Conservation (phyloP, 2,888 invertebrate species). For the Chymomyza amoena region DNA sequence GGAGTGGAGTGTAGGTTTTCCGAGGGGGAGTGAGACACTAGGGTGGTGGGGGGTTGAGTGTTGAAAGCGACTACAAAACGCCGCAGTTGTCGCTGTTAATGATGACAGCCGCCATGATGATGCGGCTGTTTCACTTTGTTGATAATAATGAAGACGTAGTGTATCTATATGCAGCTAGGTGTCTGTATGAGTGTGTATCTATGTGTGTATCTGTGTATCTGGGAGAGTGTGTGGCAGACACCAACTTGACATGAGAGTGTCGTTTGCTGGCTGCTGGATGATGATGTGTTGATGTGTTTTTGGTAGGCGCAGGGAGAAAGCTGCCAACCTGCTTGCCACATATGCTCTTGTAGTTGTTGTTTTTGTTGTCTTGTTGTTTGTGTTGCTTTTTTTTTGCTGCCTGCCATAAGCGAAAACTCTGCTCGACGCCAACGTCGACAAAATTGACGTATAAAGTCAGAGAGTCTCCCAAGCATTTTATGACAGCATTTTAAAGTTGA, state of each 20-base stretch:
- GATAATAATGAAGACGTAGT: background rate
- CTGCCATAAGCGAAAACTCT: constrained; percentile 38
- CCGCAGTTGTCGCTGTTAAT: constrained; percentile 11
- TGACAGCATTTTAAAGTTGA: constrained; percentile 51
- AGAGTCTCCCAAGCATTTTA: constrained; percentile 47
- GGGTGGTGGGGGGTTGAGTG: background rate
- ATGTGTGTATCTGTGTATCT: constrained; percentile 17
- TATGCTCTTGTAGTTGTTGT: background rate
- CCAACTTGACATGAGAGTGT: constrained; percentile 60
- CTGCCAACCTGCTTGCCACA: constrained; percentile 14
- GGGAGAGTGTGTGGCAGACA: constrained; percentile 49
- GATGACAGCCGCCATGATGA: constrained; percentile 17
- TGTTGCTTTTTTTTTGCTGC: constrained; percentile 20
- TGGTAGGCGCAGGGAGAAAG: constrained; percentile 62
- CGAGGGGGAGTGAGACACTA: too few species aligned
- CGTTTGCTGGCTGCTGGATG: constrained; percentile 9
- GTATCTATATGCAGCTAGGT: background rate
- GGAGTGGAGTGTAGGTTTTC: too few species aligned
- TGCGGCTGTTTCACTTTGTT: constrained; percentile 16
- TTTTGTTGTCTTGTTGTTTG: background rate
- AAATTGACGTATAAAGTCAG: constrained; percentile 72
- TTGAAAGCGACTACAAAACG: background rate
- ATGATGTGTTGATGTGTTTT: constrained; percentile 41
- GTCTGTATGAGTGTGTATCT: background rate
- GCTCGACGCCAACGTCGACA: constrained; percentile 2